Evolutionary conservation across 2,113 vertebrate species (phyloP).

Genomic region (Corythornis cristatus): DNA sequence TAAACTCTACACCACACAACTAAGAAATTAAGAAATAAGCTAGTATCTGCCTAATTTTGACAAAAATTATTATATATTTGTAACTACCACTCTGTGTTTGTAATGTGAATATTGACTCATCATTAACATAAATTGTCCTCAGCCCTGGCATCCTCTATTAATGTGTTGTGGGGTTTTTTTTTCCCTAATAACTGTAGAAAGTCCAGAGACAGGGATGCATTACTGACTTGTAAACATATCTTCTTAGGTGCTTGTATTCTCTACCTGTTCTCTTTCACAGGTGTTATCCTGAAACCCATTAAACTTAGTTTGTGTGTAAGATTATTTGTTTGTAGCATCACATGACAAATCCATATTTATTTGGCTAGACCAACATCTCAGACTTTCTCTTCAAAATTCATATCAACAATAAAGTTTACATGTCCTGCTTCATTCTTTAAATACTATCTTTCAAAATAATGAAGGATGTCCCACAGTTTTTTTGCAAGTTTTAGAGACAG

Average conservation of each 20-base stretch:
- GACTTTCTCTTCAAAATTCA: neutral
- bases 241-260: neutral
- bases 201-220: fast-evolving
- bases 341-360: neutral
- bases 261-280: neutral
- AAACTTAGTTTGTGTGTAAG: neutral
- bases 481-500: neutral
- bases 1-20: neutral
- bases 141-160: neutral
- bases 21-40: neutral
- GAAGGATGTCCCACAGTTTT: neutral
- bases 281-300: neutral
- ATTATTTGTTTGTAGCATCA: neutral
- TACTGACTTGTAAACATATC: neutral
- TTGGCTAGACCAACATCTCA: neutral
- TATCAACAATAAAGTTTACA: neutral
- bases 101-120: neutral
- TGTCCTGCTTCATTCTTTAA: neutral
- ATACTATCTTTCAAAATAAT: neutral
- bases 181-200: neutral
- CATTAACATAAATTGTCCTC: neutral
- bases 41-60: neutral
- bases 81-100: fast-evolving
- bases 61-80: neutral
- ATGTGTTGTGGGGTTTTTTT: neutral